Conservation (phyloP, 2,113 vertebrate species). For the Furnarius figulus region DNA sequence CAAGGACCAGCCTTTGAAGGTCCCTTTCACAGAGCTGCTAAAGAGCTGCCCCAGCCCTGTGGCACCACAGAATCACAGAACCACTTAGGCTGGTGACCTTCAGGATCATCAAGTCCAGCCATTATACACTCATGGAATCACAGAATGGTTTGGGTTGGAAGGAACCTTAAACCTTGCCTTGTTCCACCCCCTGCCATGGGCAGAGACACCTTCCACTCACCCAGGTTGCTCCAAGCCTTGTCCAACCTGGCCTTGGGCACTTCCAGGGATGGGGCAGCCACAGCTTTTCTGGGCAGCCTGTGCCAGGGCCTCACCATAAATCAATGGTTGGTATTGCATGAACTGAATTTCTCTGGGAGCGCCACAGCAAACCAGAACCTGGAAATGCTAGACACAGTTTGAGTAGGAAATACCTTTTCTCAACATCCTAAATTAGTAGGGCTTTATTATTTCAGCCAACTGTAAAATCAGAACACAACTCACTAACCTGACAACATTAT, state of each 20-base stretch:
- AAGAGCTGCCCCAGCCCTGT: background rate
- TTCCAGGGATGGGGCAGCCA: background rate
- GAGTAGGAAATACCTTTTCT: conserved; percentile 13
- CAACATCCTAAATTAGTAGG: conserved; percentile 18
- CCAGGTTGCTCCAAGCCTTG: background rate
- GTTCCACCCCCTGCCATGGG: no score
- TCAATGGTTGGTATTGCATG: background rate
- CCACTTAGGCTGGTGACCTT: background rate
- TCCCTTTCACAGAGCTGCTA: background rate
- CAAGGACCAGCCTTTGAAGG: background rate
- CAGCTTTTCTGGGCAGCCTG: background rate
- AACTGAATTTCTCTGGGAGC: background rate
- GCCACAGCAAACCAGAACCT: background rate
- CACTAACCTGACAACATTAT: background rate
- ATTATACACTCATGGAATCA: background rate
- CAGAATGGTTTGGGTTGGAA: background rate
- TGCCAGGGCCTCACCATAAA: background rate
- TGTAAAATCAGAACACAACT: conserved; percentile 41
- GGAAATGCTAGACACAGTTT: background rate
- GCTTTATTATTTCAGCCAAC: conserved; percentile 36
- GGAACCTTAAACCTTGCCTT: background rate
- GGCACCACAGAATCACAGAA: background rate
- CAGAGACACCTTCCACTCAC: accelerated
- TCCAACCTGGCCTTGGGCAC: background rate
- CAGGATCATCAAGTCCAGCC: background rate